Conservation (phyloP, 2,888 invertebrate species). For the Galerucella nymphaeae region DNA sequence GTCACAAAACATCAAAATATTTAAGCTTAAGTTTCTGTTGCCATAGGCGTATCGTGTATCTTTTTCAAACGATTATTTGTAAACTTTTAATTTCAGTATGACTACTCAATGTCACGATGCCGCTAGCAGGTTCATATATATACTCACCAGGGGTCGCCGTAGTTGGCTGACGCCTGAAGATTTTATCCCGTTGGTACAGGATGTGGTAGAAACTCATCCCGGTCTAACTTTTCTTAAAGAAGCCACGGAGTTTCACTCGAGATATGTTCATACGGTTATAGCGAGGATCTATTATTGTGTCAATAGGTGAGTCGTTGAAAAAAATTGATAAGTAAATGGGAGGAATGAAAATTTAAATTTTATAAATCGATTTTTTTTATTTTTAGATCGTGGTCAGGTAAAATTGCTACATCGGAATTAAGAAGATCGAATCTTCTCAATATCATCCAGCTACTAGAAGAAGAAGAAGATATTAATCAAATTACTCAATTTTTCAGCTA, state of each 20-base stretch:
- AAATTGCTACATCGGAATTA: slow-evolving; percentile 88
- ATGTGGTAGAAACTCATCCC: slow-evolving; percentile 98
- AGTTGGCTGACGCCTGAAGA: slow-evolving; percentile 85
- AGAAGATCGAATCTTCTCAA: slow-evolving; percentile 90
- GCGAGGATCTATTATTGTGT: slow-evolving; percentile 98
- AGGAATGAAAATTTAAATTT: no score
- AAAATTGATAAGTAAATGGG: no score
- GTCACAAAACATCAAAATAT: no score
- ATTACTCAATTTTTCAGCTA: slow-evolving; percentile 93
- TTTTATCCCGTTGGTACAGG: slow-evolving; percentile 93
- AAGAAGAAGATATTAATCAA: slow-evolving; percentile 98
- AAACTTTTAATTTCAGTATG: slow-evolving; percentile 71
- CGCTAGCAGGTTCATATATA: slow-evolving; percentile 88
- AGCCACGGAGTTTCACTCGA: slow-evolving; percentile 97
- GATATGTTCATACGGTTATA: slow-evolving; percentile 98
- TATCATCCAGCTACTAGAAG: slow-evolving; percentile 85
- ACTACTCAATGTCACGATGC: slow-evolving; percentile 86
- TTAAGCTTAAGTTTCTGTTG: no score
- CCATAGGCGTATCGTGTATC: no score
- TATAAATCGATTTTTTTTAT: no score
- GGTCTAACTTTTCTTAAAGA: slow-evolving; percentile 97
- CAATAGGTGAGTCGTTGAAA: slow-evolving; percentile 65
- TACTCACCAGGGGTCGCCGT: slow-evolving; percentile 81
- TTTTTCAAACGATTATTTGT: no score
- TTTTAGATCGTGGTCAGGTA: slow-evolving; percentile 92